Evolutionary conservation across 2,888 invertebrate species (phyloP).

Genomic region (Diaperis boleti): DNA sequence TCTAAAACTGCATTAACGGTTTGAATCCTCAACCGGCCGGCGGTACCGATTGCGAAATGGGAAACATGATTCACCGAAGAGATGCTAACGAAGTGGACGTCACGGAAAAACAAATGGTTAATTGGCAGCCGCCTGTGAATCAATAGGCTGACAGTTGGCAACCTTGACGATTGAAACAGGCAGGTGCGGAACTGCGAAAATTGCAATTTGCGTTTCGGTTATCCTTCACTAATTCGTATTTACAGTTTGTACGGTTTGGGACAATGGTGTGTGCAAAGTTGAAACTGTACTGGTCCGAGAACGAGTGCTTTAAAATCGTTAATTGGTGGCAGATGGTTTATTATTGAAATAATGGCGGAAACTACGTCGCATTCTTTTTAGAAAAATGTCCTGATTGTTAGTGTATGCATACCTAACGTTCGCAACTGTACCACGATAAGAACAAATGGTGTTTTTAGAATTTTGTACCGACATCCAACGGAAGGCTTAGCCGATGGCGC

Average conservation of each 20-base stretch:
- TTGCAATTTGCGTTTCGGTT: conserved; percentile 11
- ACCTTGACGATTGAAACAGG: conserved; percentile 28
- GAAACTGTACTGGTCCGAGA: conserved; percentile 3
- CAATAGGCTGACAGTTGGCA: conserved; percentile 22
- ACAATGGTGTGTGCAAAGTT: background rate
- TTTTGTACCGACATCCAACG: no score
- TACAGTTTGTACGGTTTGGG: conserved; percentile 10
- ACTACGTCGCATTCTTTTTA: background rate
- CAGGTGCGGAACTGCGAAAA: conserved; percentile 24
- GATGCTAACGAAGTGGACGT: conserved; percentile 27
- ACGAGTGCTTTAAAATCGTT: background rate
- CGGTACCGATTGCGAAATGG: conserved; percentile 3
- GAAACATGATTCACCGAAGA: conserved; percentile 9
- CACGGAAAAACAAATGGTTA: conserved; percentile 9
- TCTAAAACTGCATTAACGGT: background rate
- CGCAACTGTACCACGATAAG: no score
- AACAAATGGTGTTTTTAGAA: no score
- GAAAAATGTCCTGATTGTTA: no score
- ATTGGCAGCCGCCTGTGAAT: background rate
- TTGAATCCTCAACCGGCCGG: background rate
- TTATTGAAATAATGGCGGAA: background rate
- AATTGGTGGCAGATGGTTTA: conserved; percentile 23
- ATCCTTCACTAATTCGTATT: conserved; percentile 16
- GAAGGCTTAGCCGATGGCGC: no score
- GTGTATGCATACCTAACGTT: no score